These are phyloP conservation scores for Entelurus aequoreus DNA, from an alignment of 2,113 vertebrate species.

Conservation along the genomic window DNA sequence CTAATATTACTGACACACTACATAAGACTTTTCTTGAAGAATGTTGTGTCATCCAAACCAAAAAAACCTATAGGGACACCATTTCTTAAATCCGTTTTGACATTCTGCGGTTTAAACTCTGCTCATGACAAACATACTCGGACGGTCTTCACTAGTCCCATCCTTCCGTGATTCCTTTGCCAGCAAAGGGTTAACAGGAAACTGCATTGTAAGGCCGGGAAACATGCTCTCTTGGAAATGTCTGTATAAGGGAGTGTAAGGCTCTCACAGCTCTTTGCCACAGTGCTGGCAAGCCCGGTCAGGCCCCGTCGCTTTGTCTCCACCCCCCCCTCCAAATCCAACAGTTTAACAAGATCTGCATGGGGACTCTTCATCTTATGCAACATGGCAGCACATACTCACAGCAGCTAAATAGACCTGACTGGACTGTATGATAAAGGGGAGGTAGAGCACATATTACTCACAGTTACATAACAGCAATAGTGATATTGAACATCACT, in stretches of 20 bases:
- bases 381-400: not conserved
- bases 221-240: slow-evolving; percentile 58
- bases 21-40: not conserved
- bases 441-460: not conserved
- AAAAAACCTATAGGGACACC: not conserved
- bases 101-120: not conserved
- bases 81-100: not conserved
- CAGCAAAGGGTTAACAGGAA: slow-evolving; percentile 71
- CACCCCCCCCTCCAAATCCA: slow-evolving; percentile 15
- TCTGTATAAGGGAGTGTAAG: slow-evolving; percentile 77
- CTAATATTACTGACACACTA: too few species aligned
- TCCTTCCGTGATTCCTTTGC: slow-evolving; percentile 9
- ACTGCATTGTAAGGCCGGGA: slow-evolving; percentile 28
- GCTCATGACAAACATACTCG: not conserved
- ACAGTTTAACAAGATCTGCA: slow-evolving; percentile 5
- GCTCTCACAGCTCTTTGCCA: slow-evolving; percentile 57
- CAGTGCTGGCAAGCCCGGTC: slow-evolving; percentile 65
- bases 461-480: not conserved
- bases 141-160: not conserved
- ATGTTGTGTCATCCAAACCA: not conserved
- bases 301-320: slow-evolving; percentile 48
- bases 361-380: slow-evolving; percentile 6
- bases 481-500: not conserved
- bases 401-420: not conserved
- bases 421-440: not conserved